These are phyloP conservation scores for Aphidius ervi DNA, from an alignment of 1,140 invertebrate genomes.

Conservation along the genomic window DNA sequence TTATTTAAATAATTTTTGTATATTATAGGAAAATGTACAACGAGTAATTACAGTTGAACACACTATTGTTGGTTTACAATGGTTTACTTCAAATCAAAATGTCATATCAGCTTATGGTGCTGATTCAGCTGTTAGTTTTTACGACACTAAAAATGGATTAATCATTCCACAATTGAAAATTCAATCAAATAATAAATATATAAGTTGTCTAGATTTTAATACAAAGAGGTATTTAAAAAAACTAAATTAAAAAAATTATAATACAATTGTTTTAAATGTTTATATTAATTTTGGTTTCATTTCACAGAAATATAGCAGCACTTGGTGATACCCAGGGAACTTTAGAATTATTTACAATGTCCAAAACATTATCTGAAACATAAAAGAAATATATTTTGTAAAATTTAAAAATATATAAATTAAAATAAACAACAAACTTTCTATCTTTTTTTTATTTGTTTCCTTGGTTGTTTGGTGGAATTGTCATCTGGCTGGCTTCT, in stretches of 20 bases:
- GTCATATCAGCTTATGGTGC: slow-evolving; percentile 44
- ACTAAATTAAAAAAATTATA: neutral
- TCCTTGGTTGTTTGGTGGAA: neutral
- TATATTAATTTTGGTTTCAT: slow-evolving; percentile 15
- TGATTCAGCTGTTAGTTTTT: slow-evolving; percentile 37
- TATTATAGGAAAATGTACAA: slow-evolving; percentile 10
- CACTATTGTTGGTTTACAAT: slow-evolving; percentile 42
- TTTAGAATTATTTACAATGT: slow-evolving; percentile 49
- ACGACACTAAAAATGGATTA: slow-evolving; percentile 37
- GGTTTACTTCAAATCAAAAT: slow-evolving; percentile 40
- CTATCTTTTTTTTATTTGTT: no score
- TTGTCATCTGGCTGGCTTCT: neutral
- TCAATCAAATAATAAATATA: slow-evolving; percentile 36
- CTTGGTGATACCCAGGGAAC: slow-evolving; percentile 39
- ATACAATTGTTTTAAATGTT: neutral
- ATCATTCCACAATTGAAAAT: slow-evolving; percentile 34
- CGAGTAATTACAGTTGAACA: slow-evolving; percentile 39
- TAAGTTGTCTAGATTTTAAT: slow-evolving; percentile 44
- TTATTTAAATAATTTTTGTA: slow-evolving; percentile 11
- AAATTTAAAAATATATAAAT: neutral
- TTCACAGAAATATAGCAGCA: slow-evolving; percentile 42
- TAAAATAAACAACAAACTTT: neutral
- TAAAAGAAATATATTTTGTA: neutral
- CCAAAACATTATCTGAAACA: slow-evolving; percentile 28
- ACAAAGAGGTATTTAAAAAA: slow-evolving; percentile 36